Percentiles rank a stretch among this genome's conserved stretches.
Evolutionary conservation across 2,797 vertebrate species (phyloP).

Genomic region (Borostomias antarcticus): DNA sequence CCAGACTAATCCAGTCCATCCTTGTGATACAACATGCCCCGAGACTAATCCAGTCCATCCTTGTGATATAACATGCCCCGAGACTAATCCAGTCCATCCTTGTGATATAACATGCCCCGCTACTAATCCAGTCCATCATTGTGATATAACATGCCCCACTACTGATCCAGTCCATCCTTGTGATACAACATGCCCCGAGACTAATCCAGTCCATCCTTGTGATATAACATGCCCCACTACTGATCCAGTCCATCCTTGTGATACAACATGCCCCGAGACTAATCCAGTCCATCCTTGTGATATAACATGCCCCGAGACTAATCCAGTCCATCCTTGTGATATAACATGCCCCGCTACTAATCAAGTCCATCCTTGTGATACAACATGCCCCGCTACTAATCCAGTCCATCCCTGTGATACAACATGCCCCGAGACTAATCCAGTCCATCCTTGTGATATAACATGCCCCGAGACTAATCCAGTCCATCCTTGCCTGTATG

Average conservation of each 20-base stretch:
- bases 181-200: slow-evolving; percentile 53
- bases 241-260: slow-evolving; percentile 34
- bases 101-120: slow-evolving; percentile 51
- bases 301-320: too few species aligned
- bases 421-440: slow-evolving; percentile 45
- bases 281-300: slow-evolving; percentile 28
- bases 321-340: slow-evolving; percentile 41
- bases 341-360: slow-evolving; percentile 48
- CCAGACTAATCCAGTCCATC: too few species aligned
- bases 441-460: slow-evolving; percentile 31
- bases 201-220: slow-evolving; percentile 28
- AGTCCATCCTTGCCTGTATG: slow-evolving; percentile 41
- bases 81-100: too few species aligned
- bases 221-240: too few species aligned
- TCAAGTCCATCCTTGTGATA: slow-evolving; percentile 30
- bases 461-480: too few species aligned
- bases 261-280: slow-evolving; percentile 51
- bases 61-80: too few species aligned
- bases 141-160: too few species aligned
- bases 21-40: slow-evolving; percentile 51
- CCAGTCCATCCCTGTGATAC: slow-evolving; percentile 44
- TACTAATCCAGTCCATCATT: slow-evolving; percentile 31
- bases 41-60: slow-evolving; percentile 29
- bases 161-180: too few species aligned
- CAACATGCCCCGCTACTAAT: too few species aligned